These are phyloP conservation scores for Macrophya annulata DNA, from an alignment of 2,888 invertebrate species.

Conservation along the genomic window DNA sequence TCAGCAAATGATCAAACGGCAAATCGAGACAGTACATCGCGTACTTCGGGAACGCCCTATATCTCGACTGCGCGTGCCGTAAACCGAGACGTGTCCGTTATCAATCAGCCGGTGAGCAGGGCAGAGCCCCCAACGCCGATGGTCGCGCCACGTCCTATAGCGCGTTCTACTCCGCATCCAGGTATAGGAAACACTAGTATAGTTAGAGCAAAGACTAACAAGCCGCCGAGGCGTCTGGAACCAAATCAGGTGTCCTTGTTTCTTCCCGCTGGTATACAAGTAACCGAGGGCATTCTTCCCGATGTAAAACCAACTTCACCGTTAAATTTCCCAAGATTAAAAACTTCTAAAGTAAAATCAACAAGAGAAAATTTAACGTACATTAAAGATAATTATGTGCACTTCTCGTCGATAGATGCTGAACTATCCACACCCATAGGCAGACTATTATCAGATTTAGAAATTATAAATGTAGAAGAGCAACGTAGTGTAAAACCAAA, in stretches of 20 bases:
- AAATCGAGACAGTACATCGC: too few species aligned
- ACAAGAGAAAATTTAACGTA: too few species aligned
- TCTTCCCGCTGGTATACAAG: background rate
- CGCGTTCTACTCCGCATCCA: slow-evolving; percentile 13
- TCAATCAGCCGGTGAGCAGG: background rate
- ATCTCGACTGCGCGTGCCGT: too few species aligned
- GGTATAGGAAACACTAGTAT: background rate
- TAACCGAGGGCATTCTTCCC: background rate
- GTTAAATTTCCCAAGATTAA: too few species aligned
- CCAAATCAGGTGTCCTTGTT: too few species aligned
- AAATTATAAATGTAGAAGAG: slow-evolving; percentile 33
- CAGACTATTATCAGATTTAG: slow-evolving; percentile 50
- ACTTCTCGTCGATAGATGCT: too few species aligned
- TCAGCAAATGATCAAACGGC: too few species aligned
- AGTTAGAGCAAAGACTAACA: background rate
- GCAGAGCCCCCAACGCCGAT: background rate
- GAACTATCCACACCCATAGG: background rate
- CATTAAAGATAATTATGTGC: too few species aligned
- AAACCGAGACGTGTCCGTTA: background rate
- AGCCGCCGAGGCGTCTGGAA: background rate
- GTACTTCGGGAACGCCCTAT: too few species aligned
- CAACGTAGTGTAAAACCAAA: slow-evolving; percentile 6
- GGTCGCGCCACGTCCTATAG: slow-evolving; percentile 9
- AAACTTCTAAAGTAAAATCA: too few species aligned
- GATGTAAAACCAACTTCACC: background rate